Evolutionary conservation across 92 coral and sea anemone genomes (phyloP), one percentile per base, ranked within the genome.

Genomic region (Ricordea florida): DNA sequence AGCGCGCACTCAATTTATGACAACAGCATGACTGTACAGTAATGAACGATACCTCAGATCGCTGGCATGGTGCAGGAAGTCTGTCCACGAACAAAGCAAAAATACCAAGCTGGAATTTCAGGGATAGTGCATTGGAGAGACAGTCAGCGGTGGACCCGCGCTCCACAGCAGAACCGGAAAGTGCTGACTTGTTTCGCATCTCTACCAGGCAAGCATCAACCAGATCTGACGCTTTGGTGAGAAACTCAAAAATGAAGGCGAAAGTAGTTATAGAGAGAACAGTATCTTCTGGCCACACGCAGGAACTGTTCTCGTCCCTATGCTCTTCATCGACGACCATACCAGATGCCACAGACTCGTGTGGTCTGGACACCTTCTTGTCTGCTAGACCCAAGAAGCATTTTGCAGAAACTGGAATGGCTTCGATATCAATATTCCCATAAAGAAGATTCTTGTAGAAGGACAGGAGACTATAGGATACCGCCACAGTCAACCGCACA

Each of bases 81-180:
- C 75, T 88, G 40, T 89, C 90, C 45, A 87, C 44, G 13, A 57
- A 83, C 76, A 88, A 43, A 7, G 90, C 97, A 18, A 80, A 30
- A 4, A 86, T 79, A 10, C 93, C 97, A 30, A 89, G 64, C 17
- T 86, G 90, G 47, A 84, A 87, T 57, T 56, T 57, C 32, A 91
- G 81, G 13, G 92, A 88, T 11, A 51, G 24, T 4, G 81, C 67
- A 46, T 55, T 61, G 43, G 45, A 60, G 22, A 87, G 52, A 36
- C 47, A 52, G 11, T 65, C 66, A 72, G 57, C 57, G 1, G 48
- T 57, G 77, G 21, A 13, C n/a, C n/a, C n/a, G n/a, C n/a, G n/a
- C n/a, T n/a, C n/a, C n/a, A 51, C 64, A 9, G 57, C 45, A 29
- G 40, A 27, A 14, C 57, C 78, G 0, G 55, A 20, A 25, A 53